These are phyloP conservation scores for Archips crataeganus DNA, from an alignment of 2,888 invertebrate genomes.

Conservation along the genomic window DNA sequence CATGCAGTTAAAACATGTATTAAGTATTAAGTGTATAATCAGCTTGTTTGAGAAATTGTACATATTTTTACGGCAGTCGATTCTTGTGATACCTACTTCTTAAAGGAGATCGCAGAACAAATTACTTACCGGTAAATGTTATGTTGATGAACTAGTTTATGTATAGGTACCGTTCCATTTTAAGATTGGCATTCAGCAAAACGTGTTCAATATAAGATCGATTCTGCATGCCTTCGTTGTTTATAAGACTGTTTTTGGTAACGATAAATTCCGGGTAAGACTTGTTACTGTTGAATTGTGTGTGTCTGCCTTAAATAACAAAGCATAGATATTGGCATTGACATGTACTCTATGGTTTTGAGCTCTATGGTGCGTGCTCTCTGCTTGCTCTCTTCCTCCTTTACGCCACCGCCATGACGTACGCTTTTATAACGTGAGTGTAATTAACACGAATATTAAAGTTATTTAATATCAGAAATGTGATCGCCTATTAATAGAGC, in stretches of 20 bases:
- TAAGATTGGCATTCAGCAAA: conserved; percentile 26
- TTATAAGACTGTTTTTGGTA: neutral
- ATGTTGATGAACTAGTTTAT: conserved; percentile 27
- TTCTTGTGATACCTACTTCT: conserved; percentile 28
- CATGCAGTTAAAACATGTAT: neutral
- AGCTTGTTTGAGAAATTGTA: conserved; percentile 11
- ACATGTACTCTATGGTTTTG: no score
- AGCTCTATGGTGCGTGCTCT: no score
- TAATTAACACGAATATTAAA: no score
- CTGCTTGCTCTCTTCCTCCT: no score
- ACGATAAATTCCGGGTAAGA: neutral
- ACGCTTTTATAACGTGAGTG: no score
- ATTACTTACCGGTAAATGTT: conserved; percentile 32
- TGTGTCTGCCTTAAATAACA: no score
- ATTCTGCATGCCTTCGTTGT: neutral
- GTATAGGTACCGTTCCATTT: conserved; percentile 28
- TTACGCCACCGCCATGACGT: no score
- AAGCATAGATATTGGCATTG: no score
- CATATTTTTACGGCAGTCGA: neutral
- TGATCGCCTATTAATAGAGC: no score
- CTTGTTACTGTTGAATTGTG: no score
- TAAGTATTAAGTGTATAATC: neutral
- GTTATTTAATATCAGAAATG: no score
- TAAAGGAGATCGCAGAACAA: conserved; percentile 21
- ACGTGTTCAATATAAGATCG: conserved; percentile 8